Percentiles rank a stretch among this genome's conserved stretches.
phyloP scores from a whole-genome alignment of 2,888 invertebrate genomes.

The Sinohyriopsis cumingii region DNA sequence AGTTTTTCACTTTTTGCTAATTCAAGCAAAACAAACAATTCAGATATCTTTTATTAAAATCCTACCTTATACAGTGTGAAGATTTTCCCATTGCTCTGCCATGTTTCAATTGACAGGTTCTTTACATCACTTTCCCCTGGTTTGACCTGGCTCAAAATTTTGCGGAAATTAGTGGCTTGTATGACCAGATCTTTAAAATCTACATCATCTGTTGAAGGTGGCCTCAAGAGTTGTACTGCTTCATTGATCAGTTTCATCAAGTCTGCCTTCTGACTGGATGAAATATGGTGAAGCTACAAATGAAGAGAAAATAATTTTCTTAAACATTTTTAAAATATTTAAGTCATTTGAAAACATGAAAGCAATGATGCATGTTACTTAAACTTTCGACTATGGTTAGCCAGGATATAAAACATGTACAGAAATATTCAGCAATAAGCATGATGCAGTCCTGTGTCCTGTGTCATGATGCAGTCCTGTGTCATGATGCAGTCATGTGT shows the following conservation, averaged over 20 bases:
- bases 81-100: conserved; percentile 50
- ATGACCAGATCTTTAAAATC: conserved; percentile 44
- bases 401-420: too few relatives aligned
- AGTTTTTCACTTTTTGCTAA: too few relatives aligned
- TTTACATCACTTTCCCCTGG: conserved; percentile 48
- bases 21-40: too few relatives aligned
- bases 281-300: conserved; percentile 53
- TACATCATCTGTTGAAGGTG: conserved; percentile 31
- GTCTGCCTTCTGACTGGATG: conserved; percentile 57
- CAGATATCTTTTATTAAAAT: too few relatives aligned
- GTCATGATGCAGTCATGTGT: too few relatives aligned
- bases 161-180: conserved; percentile 57
- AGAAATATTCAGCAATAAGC: too few relatives aligned
- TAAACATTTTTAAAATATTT: background rate
- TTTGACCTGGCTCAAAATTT: conserved; percentile 58
- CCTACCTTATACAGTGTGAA: conserved; percentile 48
- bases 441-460: too few relatives aligned
- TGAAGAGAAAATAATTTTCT: background rate
- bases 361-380: too few relatives aligned
- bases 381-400: background rate
- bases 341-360: background rate
- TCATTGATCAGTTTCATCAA: conserved; percentile 61
- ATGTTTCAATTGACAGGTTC: conserved; percentile 51
- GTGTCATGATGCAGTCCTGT: too few relatives aligned
- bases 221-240: conserved; percentile 49